These are phyloP conservation scores for Tinea trinotella DNA, from an alignment of 2,888 invertebrate species.

Conservation along the genomic window DNA sequence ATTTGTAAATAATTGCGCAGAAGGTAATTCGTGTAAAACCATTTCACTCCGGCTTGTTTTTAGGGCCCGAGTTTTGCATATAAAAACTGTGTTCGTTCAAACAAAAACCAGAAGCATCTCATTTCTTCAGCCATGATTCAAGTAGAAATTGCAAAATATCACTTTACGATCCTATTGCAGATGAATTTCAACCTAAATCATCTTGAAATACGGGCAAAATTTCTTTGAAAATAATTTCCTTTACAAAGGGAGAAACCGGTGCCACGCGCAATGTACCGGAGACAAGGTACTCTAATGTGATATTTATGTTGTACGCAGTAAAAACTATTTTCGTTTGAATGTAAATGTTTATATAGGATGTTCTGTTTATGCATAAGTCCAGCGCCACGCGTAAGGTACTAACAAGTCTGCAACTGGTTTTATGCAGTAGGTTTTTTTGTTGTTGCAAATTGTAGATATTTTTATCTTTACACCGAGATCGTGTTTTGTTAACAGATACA, in stretches of 20 bases:
- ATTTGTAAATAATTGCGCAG: too few species aligned
- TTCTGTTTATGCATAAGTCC: background rate
- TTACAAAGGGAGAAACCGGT: constrained; percentile 15
- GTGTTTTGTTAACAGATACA: constrained; percentile 11
- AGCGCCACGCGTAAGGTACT: constrained; percentile 18
- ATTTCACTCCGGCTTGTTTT: too few species aligned
- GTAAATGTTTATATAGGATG: background rate
- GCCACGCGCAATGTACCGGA: constrained; percentile 6
- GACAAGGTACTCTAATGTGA: background rate
- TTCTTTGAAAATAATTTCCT: background rate
- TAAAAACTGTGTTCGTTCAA: background rate
- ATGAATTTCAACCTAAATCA: background rate
- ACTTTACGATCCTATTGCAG: background rate
- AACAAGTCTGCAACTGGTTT: constrained; percentile 18
- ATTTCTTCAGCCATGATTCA: constrained; percentile 5
- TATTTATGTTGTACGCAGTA: background rate
- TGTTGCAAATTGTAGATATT: constrained; percentile 11
- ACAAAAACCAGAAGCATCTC: constrained; percentile 12
- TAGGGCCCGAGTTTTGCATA: too few species aligned
- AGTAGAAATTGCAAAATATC: constrained; percentile 11
- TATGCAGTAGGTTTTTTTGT: background rate
- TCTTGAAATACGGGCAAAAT: background rate
- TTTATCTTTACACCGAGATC: constrained; percentile 11
- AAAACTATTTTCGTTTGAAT: background rate
- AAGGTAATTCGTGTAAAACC: too few species aligned